These are phyloP conservation scores for Gallinago paraguaiae DNA, from an alignment of 2,113 vertebrate genomes.

Conservation along the genomic window DNA sequence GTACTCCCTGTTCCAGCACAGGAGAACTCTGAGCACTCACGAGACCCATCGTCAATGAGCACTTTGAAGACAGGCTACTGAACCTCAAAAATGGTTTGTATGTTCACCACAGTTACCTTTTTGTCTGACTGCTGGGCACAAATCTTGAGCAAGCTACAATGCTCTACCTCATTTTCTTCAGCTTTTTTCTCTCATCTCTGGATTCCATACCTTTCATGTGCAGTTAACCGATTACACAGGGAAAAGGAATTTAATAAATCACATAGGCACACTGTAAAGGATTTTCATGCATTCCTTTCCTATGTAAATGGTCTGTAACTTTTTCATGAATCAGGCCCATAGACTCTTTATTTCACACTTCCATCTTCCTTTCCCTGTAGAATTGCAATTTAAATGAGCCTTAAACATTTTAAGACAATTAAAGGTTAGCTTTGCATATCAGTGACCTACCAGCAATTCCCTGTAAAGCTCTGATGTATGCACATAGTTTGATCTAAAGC, in stretches of 20 bases:
- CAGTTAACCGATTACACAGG: constrained; percentile 41
- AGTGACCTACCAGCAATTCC: constrained; percentile 29
- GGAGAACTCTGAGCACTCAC: background rate
- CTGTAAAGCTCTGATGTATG: constrained; percentile 20
- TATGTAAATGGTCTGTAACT: constrained; percentile 63
- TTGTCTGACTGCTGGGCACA: background rate
- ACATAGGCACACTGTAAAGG: constrained; percentile 48
- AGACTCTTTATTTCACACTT: constrained; percentile 32
- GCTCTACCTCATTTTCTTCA: constrained; percentile 13
- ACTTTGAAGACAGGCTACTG: background rate
- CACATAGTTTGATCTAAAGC: constrained; percentile 23
- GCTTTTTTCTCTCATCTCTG: constrained; percentile 36
- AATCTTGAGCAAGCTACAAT: constrained; percentile 19
- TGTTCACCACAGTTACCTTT: background rate
- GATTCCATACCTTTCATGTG: constrained; percentile 43
- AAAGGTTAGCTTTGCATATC: constrained; percentile 60
- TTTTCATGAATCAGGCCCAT: constrained; percentile 43
- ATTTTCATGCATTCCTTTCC: constrained; percentile 66
- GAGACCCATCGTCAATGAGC: background rate
- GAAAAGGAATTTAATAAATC: constrained; percentile 65
- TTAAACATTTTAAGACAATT: constrained; percentile 60
- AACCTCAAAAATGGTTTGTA: background rate
- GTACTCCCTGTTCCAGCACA: background rate
- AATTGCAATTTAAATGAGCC: constrained; percentile 64
- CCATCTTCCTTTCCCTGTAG: constrained; percentile 1